A percentile compares a stretch with the other conserved stretches of the same genome.
These are phyloP conservation scores for Aleiodes leptofemur DNA, from an alignment of 2,888 invertebrate genomes.

Conservation along the genomic window DNA sequence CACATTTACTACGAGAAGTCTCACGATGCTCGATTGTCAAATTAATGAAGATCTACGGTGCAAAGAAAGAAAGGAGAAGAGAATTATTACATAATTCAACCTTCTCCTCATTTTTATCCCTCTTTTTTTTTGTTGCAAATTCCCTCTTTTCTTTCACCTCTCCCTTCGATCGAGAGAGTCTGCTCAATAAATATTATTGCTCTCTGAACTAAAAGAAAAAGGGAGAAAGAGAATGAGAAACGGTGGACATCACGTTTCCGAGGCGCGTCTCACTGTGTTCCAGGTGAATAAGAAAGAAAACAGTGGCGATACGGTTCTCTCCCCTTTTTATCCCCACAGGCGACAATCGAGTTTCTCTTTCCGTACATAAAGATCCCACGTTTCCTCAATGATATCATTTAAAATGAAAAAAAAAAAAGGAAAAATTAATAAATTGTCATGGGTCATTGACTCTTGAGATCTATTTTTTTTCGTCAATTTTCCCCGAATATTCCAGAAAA, in stretches of 20 bases:
- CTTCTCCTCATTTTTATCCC: slow-evolving; percentile 15
- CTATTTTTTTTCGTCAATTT: too few relatives aligned
- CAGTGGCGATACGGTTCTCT: slow-evolving; percentile 22
- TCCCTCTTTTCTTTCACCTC: slow-evolving; percentile 11
- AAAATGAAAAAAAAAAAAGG: background rate
- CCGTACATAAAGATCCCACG: slow-evolving; percentile 25
- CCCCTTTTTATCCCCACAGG: slow-evolving; percentile 32
- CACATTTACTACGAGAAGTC: slow-evolving; percentile 38
- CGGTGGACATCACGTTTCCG: slow-evolving; percentile 1
- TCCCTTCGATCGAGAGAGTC: background rate
- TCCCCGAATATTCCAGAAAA: background rate
- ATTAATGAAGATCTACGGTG: slow-evolving; percentile 59
- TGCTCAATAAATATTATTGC: too few relatives aligned
- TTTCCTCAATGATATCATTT: slow-evolving; percentile 5
- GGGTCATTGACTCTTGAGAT: slow-evolving; percentile 1
- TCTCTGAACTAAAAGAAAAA: slow-evolving; percentile 12
- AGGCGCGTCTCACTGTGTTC: background rate
- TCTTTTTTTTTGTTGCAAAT: background rate
- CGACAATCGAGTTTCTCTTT: slow-evolving; percentile 44
- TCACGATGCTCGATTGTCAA: slow-evolving; percentile 52
- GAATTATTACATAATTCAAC: slow-evolving; percentile 8
- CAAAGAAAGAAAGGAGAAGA: background rate
- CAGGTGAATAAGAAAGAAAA: slow-evolving; percentile 35
- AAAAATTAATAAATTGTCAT: slow-evolving; percentile 6
- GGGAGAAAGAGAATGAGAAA: background rate